phyloP scores from a whole-genome alignment of 2,888 invertebrate species.

The Mesorhabditis spiculigera region DNA sequence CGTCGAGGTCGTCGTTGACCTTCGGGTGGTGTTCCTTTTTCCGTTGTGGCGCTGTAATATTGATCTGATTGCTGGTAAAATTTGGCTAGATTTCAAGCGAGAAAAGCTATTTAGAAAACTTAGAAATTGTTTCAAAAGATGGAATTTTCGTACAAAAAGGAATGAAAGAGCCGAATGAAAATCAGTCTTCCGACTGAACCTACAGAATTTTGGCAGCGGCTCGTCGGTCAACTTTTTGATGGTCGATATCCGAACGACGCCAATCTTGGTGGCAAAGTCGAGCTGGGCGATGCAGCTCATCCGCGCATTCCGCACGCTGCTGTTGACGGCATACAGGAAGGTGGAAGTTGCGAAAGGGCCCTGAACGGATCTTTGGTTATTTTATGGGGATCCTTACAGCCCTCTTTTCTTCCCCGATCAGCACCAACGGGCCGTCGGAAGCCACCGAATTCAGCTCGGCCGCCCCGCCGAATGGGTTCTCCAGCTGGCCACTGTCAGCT shows the following conservation, averaged over 20 bases:
- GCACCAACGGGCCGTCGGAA: not conserved
- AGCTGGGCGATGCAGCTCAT: constrained; percentile 2
- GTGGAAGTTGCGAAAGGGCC: not conserved
- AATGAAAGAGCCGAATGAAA: too few relatives aligned
- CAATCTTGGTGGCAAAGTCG: not conserved
- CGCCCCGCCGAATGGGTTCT: constrained; percentile 2
- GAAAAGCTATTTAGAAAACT: too few relatives aligned
- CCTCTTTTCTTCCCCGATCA: constrained; percentile 6
- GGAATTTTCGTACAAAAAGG: too few relatives aligned
- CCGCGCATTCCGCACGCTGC: not conserved
- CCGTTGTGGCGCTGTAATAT: not conserved
- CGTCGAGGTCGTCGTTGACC: not conserved
- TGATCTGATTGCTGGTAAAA: too few relatives aligned
- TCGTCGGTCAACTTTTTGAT: not conserved
- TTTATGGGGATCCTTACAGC: not conserved
- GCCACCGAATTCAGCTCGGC: not conserved
- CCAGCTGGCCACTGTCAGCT: not conserved
- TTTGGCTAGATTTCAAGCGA: too few relatives aligned
- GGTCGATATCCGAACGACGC: constrained; percentile 2
- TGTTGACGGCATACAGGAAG: not conserved
- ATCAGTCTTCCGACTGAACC: too few relatives aligned
- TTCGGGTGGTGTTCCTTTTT: not conserved
- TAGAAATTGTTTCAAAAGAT: too few relatives aligned
- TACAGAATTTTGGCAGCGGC: constrained; percentile 1
- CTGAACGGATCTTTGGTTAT: not conserved